phyloP scores from a whole-genome alignment of 2,797 vertebrate species.

The Anabacerthia variegaticeps region DNA sequence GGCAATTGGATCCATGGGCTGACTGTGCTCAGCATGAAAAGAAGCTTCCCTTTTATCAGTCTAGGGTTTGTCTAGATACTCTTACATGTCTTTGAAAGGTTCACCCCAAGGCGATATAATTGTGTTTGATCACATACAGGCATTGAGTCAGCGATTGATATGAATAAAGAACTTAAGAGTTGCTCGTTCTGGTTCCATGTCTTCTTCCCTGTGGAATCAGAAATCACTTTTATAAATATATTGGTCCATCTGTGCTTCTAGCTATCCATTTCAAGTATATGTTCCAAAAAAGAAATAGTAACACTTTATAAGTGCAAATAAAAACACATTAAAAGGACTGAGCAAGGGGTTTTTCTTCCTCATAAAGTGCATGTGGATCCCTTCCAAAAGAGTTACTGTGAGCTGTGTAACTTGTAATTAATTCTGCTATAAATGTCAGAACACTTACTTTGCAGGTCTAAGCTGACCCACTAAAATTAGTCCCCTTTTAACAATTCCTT shows the following conservation, averaged over 20 bases:
- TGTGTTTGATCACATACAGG: conserved; percentile 53
- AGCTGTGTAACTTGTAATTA: conserved; percentile 32
- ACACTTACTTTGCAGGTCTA: conserved; percentile 26
- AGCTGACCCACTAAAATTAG: conserved; percentile 57
- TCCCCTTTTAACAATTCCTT: conserved; percentile 62
- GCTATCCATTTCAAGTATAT: conserved; percentile 59
- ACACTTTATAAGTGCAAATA: conserved; percentile 46
- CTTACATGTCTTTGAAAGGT: conserved; percentile 46
- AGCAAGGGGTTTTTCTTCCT: background rate
- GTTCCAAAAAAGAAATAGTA: conserved; percentile 51
- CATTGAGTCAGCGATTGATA: conserved; percentile 51
- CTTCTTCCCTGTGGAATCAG: conserved; percentile 53
- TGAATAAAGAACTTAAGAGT: conserved; percentile 40
- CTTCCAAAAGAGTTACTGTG: conserved; percentile 27
- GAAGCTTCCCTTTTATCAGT: conserved; percentile 37
- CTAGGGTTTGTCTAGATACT: conserved; percentile 37
- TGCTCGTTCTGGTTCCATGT: conserved; percentile 45
- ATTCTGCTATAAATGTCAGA: conserved; percentile 49
- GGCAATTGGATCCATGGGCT: background rate
- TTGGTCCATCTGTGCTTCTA: conserved; percentile 45
- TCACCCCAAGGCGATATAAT: conserved; percentile 49
- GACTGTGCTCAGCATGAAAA: background rate
- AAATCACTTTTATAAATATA: conserved; percentile 57
- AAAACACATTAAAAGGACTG: conserved; percentile 37
- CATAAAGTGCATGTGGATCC: conserved; percentile 11